phyloP scores from a whole-genome alignment of 1,140 invertebrate species.

The roundworm (Caenorhabditis elegans) region DNA sequence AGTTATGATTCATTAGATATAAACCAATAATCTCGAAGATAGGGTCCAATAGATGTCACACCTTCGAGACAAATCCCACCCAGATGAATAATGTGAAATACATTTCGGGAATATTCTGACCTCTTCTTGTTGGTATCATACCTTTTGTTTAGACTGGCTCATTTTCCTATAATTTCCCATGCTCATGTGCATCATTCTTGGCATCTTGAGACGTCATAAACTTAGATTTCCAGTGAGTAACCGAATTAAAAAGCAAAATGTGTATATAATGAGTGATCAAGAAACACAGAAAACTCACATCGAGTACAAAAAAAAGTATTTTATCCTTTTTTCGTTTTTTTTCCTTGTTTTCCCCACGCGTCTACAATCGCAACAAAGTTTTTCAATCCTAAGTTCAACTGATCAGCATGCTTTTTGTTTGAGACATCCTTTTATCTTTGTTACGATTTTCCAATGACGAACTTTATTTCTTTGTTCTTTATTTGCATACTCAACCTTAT shows the following conservation, averaged over 20 bases:
- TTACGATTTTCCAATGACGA: neutral
- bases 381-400: neutral
- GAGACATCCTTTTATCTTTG: neutral
- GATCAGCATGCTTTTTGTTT: neutral
- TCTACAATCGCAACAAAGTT: neutral
- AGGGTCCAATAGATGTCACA: too few species aligned
- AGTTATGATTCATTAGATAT: too few species aligned
- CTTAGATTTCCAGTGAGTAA: neutral
- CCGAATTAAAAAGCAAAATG: neutral
- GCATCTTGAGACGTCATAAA: neutral
- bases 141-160: neutral
- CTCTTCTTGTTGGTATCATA: neutral
- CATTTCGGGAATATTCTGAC: neutral
- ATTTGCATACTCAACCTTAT: neutral
- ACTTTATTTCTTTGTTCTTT: neutral
- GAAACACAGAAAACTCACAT: neutral
- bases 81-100: too few species aligned
- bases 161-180: neutral
- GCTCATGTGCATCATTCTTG: neutral
- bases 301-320: neutral
- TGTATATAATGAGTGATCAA: neutral
- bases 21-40: too few species aligned
- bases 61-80: too few species aligned
- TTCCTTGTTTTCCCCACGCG: neutral
- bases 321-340: neutral